phyloP scores from a whole-genome alignment of 2,888 invertebrate species.

The Thelaira solivaga region DNA sequence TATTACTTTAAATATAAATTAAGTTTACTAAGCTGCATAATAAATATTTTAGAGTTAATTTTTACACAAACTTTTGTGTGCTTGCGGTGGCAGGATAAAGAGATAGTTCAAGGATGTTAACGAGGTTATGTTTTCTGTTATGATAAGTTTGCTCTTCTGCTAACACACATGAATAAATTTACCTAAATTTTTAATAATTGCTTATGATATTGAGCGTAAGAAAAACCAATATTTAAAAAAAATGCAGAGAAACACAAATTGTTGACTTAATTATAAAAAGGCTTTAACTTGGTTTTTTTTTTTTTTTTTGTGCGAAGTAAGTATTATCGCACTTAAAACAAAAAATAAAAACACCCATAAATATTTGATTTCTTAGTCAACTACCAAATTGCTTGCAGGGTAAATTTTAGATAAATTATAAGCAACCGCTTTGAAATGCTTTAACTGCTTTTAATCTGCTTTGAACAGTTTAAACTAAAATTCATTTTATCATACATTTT shows the following conservation, averaged over 20 bases:
- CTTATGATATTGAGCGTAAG: slow-evolving; percentile 58
- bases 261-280: background rate
- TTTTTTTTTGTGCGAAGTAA: too few species aligned
- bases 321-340: too few species aligned
- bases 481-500: background rate
- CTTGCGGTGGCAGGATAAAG: background rate
- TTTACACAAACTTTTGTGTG: background rate
- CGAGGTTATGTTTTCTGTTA: slow-evolving; percentile 41
- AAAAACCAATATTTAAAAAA: background rate
- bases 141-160: background rate
- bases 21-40: background rate
- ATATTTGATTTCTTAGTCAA: too few species aligned
- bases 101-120: slow-evolving; percentile 22
- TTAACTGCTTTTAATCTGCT: background rate
- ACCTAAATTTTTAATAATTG: slow-evolving; percentile 60
- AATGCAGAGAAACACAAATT: background rate
- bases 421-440: background rate
- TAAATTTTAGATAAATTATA: too few species aligned
- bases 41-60: slow-evolving; percentile 27
- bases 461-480: slow-evolving; percentile 4
- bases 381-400: too few species aligned
- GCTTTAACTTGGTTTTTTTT: background rate
- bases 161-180: background rate
- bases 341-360: too few species aligned
- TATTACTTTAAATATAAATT: background rate